Conservation (phyloP, 2,888 invertebrate species). For the Sinotaia quadrata region DNA sequence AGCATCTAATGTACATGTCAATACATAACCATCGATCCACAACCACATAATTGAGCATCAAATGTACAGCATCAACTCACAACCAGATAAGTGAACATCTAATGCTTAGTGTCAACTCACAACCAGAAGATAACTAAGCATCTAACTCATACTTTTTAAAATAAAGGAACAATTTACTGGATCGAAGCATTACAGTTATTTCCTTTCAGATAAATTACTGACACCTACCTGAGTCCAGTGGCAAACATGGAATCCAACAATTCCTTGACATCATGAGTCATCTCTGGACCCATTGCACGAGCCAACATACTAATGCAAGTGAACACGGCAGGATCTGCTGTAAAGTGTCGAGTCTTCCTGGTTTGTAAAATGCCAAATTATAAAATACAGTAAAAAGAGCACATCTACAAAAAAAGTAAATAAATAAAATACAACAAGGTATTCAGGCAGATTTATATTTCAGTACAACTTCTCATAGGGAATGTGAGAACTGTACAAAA, state of each 20-base stretch:
- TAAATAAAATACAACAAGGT: too few relatives aligned
- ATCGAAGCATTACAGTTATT: too few relatives aligned
- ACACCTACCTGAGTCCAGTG: constrained; percentile 83
- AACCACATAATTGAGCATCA: background rate
- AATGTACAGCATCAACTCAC: background rate
- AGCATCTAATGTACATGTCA: background rate
- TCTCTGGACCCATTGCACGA: constrained; percentile 84
- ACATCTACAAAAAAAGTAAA: too few relatives aligned
- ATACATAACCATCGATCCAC: background rate
- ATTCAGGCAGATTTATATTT: too few relatives aligned
- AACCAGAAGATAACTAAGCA: background rate
- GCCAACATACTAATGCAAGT: constrained; percentile 93
- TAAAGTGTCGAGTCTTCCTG: constrained; percentile 78
- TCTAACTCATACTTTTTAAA: too few relatives aligned
- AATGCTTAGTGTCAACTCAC: background rate
- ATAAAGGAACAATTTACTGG: too few relatives aligned
- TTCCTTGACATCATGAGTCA: constrained; percentile 78
- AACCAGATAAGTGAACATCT: too few relatives aligned
- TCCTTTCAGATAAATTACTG: too few relatives aligned
- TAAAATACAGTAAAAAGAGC: too few relatives aligned
- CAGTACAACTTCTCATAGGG: too few relatives aligned
- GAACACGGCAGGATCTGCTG: constrained; percentile 89
- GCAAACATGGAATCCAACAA: constrained; percentile 93
- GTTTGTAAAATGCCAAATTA: too few relatives aligned
- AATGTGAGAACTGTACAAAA: too few relatives aligned